Conservation (phyloP, 2,113 vertebrate genomes). For the Lethenteron reissneri region DNA sequence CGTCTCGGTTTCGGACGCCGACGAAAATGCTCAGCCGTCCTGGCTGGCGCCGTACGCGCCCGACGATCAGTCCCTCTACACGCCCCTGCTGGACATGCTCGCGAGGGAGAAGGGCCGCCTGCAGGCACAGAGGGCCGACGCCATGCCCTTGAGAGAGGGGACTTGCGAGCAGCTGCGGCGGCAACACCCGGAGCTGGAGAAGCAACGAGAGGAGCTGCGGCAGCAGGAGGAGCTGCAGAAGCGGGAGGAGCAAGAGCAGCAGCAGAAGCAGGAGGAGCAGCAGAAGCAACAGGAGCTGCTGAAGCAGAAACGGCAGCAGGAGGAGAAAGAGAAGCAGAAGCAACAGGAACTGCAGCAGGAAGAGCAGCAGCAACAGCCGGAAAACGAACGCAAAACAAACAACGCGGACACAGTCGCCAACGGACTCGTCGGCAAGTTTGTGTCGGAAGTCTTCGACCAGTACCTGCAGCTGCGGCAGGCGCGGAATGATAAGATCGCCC, state of each 20-base stretch:
- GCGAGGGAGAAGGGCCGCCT: slow-evolving; percentile 28
- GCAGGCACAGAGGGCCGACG: slow-evolving; percentile 16
- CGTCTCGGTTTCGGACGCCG: not conserved
- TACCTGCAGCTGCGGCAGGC: slow-evolving; percentile 46
- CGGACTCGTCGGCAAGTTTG: slow-evolving; percentile 38
- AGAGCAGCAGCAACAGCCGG: too few relatives aligned
- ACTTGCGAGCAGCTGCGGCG: slow-evolving; percentile 17
- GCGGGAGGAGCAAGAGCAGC: slow-evolving; percentile 18
- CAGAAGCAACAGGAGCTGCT: too few relatives aligned
- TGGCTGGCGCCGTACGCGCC: not conserved
- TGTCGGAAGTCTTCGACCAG: slow-evolving; percentile 46
- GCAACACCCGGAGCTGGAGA: slow-evolving; percentile 8
- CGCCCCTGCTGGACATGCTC: slow-evolving; percentile 35
- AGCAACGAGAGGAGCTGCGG: slow-evolving; percentile 8
- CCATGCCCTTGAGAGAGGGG: not conserved
- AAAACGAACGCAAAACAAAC: slow-evolving; percentile 8
- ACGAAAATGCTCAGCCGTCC: not conserved
- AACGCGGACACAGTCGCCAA: slow-evolving; percentile 40
- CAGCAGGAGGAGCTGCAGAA: slow-evolving; percentile 11
- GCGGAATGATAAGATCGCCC: slow-evolving; percentile 47
- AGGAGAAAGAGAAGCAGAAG: slow-evolving; percentile 19
- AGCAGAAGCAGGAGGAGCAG: slow-evolving; percentile 5
- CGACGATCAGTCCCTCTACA: slow-evolving; percentile 14
- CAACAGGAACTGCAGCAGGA: slow-evolving; percentile 13
- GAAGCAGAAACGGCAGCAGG: slow-evolving; percentile 1